Evolutionary conservation across 2,113 vertebrate genomes (phyloP).

Genomic region (Haemorhous mexicanus): DNA sequence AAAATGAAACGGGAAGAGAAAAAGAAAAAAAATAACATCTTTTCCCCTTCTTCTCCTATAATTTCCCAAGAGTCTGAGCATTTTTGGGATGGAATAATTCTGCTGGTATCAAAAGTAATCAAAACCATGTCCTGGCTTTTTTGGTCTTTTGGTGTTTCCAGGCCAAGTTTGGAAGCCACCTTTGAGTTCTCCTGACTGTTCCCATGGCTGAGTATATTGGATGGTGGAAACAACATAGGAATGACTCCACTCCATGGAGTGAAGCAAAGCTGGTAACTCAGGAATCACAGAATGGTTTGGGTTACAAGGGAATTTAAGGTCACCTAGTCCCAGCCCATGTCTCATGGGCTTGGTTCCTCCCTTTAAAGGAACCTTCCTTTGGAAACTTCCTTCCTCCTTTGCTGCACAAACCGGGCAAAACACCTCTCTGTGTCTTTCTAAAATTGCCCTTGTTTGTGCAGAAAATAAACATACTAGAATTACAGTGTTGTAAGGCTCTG

Average conservation of each 20-base stretch:
- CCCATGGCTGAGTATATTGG: accelerated
- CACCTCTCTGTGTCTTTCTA: background rate
- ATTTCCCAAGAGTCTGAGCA: background rate
- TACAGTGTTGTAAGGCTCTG: background rate
- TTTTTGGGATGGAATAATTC: background rate
- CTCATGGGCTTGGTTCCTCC: background rate
- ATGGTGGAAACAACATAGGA: background rate
- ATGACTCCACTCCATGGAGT: accelerated
- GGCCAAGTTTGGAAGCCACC: background rate
- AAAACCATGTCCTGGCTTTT: background rate
- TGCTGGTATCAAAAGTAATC: background rate
- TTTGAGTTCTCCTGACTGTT: background rate
- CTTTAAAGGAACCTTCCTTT: background rate
- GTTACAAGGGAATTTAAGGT: background rate
- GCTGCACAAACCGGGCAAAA: accelerated
- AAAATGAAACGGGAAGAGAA: background rate
- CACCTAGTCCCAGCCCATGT: background rate
- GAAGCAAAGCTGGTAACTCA: background rate
- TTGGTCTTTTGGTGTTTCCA: background rate
- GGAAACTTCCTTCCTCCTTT: background rate
- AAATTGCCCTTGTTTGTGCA: background rate
- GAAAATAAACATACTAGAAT: background rate
- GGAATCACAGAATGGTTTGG: background rate
- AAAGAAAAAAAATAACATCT: accelerated
- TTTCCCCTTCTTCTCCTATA: background rate